Conservation (phyloP, 2,113 vertebrate genomes). For the Proterorhinus semilunaris region DNA sequence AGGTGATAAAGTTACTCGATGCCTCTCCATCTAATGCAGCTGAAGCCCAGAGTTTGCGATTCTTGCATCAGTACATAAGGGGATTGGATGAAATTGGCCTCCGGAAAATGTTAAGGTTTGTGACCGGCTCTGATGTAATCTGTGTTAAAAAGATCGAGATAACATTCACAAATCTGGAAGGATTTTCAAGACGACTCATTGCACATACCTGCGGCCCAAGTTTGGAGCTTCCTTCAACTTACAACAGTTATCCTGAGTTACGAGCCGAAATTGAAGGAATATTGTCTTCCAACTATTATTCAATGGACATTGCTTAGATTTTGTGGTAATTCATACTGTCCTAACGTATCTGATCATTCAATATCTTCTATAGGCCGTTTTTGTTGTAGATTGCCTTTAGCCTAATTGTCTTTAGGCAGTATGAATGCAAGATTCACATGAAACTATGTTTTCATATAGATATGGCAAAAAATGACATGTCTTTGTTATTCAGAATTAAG, state of each 20-base stretch:
- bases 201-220: not conserved
- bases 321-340: not conserved
- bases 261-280: not conserved
- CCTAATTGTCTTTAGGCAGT: too few species aligned
- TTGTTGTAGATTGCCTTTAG: too few species aligned
- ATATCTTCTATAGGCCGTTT: too few species aligned
- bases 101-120: not conserved
- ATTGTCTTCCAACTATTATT: not conserved
- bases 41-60: not conserved
- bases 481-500: too few species aligned
- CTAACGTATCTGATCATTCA: too few species aligned
- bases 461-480: too few species aligned
- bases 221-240: constrained; percentile 1
- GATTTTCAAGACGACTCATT: not conserved
- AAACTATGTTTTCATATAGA: too few species aligned
- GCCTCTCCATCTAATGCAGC: not conserved
- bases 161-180: not conserved
- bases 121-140: not conserved
- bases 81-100: not conserved
- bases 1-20: not conserved
- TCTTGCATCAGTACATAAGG: not conserved
- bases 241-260: not conserved
- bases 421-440: too few species aligned
- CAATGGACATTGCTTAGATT: constrained; percentile 2
- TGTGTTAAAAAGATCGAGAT: not conserved